Base-by-base conservation (phyloP, 2,797 vertebrate species). In the Scleropages formosus region DNA sequence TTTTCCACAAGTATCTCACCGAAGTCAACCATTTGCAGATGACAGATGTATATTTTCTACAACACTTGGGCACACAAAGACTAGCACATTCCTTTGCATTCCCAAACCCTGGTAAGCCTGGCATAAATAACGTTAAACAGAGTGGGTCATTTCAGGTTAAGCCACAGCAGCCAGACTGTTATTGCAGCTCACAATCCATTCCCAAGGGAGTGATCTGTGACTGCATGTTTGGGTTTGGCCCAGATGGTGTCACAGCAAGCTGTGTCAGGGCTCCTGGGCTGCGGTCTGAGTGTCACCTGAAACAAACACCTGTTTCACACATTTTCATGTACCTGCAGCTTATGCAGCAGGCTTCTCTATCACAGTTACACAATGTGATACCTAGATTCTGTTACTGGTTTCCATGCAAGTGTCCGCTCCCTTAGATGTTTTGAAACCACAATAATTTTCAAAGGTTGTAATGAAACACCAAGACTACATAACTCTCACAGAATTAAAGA, bases 121-220 rank as follows among this genome's bases (percentile, higher is more conserved):
- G 74, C 77, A 79, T 56, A 82, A 84, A 81, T 76, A 80, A 79
- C 71, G 78, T 80, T 82, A 82, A 86, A 84, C 77, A 79, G 64
- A 78, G 74, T n/a, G 66, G 74, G 79, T 80, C 73, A 67, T 78
- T 79, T 79, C 75, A 74, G 73, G 62, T 63, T 78, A 83, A 84
- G 79, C 80, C 78, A 22, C 51, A 47, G 64, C 84, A 82, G 80
- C 77, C 77, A 53, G 26, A 26, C 20, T 58, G 1, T 59, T 56
- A n/a, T 16, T 16, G 4, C 27, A 13, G 15, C 27, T 51, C 9
- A 11, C 46, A 61, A 56, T 69, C 53, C 58, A 39, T 22, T 75
- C 69, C 62, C 76, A 83, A 78, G 63, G 46, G 26, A 78, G 69
- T 47, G 44, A 74, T 39, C 71, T 44, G 18, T 70, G 74, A 75